phyloP scores from a whole-genome alignment of 2,797 vertebrate genomes.

The Agapornis canus region DNA sequence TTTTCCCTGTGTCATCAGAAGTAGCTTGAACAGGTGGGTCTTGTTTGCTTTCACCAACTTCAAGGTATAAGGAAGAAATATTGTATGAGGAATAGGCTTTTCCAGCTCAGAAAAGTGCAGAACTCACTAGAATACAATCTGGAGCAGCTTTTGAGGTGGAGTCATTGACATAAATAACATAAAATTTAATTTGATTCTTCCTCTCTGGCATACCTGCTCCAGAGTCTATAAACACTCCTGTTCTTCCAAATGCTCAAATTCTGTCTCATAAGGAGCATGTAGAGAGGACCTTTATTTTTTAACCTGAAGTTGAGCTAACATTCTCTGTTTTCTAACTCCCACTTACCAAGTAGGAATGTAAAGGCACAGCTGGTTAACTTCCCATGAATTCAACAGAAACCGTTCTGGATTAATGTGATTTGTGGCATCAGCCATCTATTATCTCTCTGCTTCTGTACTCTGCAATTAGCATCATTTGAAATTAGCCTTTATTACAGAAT shows the following conservation, averaged over 20 bases:
- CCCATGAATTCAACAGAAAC: not conserved
- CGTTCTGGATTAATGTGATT: not conserved
- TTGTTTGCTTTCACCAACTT: conserved; percentile 51
- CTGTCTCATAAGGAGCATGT: not conserved
- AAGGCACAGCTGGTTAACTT: not conserved
- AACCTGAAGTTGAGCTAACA: not conserved
- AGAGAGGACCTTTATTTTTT: not conserved
- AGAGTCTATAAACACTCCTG: not conserved
- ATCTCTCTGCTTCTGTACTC: not conserved
- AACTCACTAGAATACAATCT: not conserved
- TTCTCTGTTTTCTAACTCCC: not conserved
- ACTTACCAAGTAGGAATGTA: not conserved
- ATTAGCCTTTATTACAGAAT: not conserved
- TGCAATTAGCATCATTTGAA: not conserved
- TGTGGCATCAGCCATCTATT: rapidly evolving
- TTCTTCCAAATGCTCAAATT: not conserved
- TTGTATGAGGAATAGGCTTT: not conserved
- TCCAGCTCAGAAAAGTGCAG: not conserved
- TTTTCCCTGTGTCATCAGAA: not conserved
- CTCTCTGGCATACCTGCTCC: not conserved
- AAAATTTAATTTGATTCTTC: not conserved
- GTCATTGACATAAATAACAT: not conserved
- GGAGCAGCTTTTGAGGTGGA: not conserved
- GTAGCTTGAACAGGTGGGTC: not conserved
- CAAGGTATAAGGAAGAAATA: conserved; percentile 20